A percentile compares a stretch with the other conserved stretches of the same genome.
Conservation (phyloP, 2,113 vertebrate species). For the Crotophaga sulcirostris region DNA sequence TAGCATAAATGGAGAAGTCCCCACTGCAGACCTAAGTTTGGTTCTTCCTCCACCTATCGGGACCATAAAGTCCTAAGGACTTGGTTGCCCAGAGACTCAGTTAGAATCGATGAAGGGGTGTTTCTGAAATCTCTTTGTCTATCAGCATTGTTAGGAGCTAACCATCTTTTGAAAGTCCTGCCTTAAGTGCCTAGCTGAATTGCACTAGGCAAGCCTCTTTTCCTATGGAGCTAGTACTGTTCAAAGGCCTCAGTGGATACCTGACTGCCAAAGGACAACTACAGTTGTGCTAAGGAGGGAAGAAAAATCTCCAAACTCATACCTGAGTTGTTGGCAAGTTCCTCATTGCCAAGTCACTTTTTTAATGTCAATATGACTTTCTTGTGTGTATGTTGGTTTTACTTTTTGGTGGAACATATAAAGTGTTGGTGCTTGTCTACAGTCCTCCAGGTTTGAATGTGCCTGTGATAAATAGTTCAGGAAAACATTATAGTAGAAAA, state of each 20-base stretch:
- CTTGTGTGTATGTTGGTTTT: background rate
- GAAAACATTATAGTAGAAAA: slow-evolving; percentile 31
- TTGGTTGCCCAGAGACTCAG: background rate
- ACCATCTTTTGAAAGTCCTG: background rate
- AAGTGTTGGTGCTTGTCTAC: background rate
- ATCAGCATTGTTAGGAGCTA: background rate
- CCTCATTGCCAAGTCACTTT: background rate
- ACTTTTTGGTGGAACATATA: background rate
- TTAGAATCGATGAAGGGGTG: background rate
- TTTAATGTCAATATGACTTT: background rate
- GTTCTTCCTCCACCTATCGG: accelerated
- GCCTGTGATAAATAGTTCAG: slow-evolving; percentile 55
- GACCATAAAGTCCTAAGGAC: background rate
- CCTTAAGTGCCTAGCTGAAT: background rate
- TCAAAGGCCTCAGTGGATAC: background rate
- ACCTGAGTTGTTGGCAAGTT: background rate
- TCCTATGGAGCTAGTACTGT: background rate
- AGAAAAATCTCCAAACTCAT: background rate
- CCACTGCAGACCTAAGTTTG: background rate
- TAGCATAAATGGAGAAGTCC: background rate
- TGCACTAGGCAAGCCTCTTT: background rate
- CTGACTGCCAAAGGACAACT: background rate
- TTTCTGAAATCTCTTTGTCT: background rate
- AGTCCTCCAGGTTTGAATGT: slow-evolving; percentile 10
- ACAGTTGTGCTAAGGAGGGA: background rate